Percentiles rank a stretch among this genome's conserved stretches.
Conservation (phyloP, 2,113 vertebrate species). For the Channa maculata region DNA sequence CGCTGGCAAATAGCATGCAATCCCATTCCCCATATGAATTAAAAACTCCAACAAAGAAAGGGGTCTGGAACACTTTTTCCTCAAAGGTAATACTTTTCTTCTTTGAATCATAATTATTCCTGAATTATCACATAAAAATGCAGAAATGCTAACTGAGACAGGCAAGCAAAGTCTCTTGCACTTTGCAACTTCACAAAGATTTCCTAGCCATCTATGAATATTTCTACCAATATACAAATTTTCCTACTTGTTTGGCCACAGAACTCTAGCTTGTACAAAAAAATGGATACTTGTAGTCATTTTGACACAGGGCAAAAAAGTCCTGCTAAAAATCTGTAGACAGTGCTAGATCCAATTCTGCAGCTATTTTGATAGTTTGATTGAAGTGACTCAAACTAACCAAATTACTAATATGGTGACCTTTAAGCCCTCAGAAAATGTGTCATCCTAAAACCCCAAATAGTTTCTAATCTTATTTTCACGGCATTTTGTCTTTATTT, state of each 20-base stretch:
- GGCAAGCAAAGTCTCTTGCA: not conserved
- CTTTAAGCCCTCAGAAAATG: not conserved
- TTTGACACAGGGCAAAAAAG: not conserved
- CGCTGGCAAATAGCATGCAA: not conserved
- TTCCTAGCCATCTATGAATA: too few species aligned
- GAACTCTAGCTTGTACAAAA: not conserved
- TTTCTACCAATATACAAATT: too few species aligned
- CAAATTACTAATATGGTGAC: not conserved
- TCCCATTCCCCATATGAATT: not conserved
- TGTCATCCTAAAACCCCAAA: too few species aligned
- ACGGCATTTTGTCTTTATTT: not conserved
- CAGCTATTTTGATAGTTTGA: too few species aligned
- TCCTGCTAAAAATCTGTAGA: not conserved
- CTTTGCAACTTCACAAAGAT: too few species aligned
- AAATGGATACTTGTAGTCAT: not conserved
- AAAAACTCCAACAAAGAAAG: not conserved
- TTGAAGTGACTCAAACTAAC: too few species aligned
- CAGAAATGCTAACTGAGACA: not conserved
- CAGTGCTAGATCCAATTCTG: not conserved
- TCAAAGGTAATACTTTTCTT: not conserved
- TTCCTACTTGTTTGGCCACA: too few species aligned
- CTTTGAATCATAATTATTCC: conserved; percentile 16
- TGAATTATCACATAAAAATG: conserved; percentile 9
- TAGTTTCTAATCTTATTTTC: not conserved
- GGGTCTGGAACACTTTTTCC: conserved; percentile 11